Evolutionary conservation across 2,888 invertebrate genomes (phyloP).

Genomic region (Epiblema foenella): DNA sequence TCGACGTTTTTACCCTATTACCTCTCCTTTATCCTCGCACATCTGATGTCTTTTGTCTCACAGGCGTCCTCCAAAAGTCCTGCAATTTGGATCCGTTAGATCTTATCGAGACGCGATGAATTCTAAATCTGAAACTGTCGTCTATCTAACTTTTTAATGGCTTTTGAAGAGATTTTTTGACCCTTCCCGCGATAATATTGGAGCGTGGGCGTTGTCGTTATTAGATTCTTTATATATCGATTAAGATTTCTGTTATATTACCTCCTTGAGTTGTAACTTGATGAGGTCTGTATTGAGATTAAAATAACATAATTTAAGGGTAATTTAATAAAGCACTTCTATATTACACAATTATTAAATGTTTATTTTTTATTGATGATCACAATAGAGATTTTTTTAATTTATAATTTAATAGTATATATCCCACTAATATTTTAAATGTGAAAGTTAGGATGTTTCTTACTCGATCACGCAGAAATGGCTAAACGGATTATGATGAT

Average conservation of each 20-base stretch:
- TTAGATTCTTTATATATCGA: conserved; percentile 7
- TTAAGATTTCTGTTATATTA: conserved; percentile 6
- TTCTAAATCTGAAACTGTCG: conserved; percentile 30
- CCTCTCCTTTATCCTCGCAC: conserved; percentile 32
- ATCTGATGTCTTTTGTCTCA: conserved; percentile 35
- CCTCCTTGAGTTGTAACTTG: neutral
- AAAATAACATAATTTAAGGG: neutral
- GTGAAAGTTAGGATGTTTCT: too few relatives aligned
- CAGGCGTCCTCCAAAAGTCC: conserved; percentile 25
- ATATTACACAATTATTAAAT: too few relatives aligned
- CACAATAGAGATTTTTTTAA: too few relatives aligned
- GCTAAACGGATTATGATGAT: too few relatives aligned
- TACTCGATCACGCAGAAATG: too few relatives aligned
- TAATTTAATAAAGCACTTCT: neutral
- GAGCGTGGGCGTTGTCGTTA: conserved; percentile 4
- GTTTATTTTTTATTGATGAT: too few relatives aligned
- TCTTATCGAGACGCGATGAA: conserved; percentile 36
- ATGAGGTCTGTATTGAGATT: neutral
- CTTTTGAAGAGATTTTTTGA: conserved; percentile 21
- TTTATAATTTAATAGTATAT: too few relatives aligned
- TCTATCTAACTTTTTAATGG: conserved; percentile 38
- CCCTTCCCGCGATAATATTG: conserved; percentile 15
- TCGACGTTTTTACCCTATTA: conserved; percentile 55
- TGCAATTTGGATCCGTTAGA: conserved; percentile 37
- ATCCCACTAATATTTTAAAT: too few relatives aligned